Percentiles rank a stretch among this genome's conserved stretches.
Conservation (phyloP, 1,140 invertebrate species). For the Zaprionus africanus region DNA sequence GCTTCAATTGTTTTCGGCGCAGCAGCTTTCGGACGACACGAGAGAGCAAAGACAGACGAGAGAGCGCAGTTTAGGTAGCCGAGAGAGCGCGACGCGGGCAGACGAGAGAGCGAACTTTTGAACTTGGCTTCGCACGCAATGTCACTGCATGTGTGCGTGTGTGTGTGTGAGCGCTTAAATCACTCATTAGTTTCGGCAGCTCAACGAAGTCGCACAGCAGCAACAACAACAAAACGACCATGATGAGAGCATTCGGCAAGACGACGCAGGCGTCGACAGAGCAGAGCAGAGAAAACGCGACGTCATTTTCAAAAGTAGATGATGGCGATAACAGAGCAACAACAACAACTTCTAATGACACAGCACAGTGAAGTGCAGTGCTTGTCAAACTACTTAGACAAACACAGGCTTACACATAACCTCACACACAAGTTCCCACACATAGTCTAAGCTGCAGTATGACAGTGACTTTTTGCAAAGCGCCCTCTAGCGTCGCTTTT, state of each 20-base stretch:
- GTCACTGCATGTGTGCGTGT: slow-evolving; percentile 14
- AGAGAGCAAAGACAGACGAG: slow-evolving; percentile 1
- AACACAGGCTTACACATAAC: slow-evolving; percentile 19
- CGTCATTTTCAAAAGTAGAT: slow-evolving; percentile 54
- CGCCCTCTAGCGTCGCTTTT: slow-evolving; percentile 43
- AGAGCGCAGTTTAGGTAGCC: slow-evolving; percentile 8
- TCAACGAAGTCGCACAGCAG: slow-evolving; percentile 15
- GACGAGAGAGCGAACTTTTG: slow-evolving; percentile 60
- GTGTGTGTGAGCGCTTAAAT: slow-evolving; percentile 16
- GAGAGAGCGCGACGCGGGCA: not conserved
- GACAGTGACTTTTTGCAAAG: not conserved
- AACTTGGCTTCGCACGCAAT: slow-evolving; percentile 71
- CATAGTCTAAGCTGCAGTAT: slow-evolving; percentile 40
- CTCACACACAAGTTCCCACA: not conserved
- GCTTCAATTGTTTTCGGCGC: slow-evolving; percentile 57
- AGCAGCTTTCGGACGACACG: slow-evolving; percentile 51
- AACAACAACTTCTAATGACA: slow-evolving; percentile 30
- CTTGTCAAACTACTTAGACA: slow-evolving; percentile 17
- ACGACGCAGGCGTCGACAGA: slow-evolving; percentile 17
- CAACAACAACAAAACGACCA: not conserved
- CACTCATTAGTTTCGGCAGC: slow-evolving; percentile 54
- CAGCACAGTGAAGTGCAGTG: not conserved
- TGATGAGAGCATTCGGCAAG: not conserved
- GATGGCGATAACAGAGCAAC: slow-evolving; percentile 34
- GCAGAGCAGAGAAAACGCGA: slow-evolving; percentile 30